Conservation (phyloP, 2,797 vertebrate species). For the Clarias fuscus region DNA sequence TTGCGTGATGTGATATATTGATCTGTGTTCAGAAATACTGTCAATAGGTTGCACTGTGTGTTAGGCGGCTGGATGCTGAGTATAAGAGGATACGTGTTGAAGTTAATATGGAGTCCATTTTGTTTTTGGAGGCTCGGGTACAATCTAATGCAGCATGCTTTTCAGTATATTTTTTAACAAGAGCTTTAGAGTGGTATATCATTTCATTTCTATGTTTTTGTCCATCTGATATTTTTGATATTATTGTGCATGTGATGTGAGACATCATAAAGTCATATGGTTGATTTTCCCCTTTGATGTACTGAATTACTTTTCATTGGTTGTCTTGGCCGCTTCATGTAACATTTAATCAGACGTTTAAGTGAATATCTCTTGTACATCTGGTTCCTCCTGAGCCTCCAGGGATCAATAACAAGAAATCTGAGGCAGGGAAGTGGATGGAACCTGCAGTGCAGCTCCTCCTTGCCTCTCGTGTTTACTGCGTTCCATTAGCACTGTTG, state of each 20-base stretch:
- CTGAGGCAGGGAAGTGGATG: slow-evolving; percentile 8
- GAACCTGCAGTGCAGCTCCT: slow-evolving; percentile 20
- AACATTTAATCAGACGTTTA: not conserved
- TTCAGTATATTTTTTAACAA: not conserved
- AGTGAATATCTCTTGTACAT: not conserved
- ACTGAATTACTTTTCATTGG: not conserved
- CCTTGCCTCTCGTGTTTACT: slow-evolving; percentile 35
- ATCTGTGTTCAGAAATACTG: no score
- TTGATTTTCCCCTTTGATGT: no score
- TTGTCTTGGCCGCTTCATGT: not conserved
- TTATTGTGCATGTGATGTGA: not conserved
- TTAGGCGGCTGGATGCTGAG: no score
- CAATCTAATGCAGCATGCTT: no score
- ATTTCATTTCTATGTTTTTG: not conserved
- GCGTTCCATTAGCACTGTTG: slow-evolving; percentile 48
- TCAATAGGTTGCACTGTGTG: no score
- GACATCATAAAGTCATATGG: not conserved
- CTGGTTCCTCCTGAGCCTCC: not conserved
- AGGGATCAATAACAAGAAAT: not conserved
- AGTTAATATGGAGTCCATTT: no score
- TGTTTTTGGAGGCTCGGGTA: no score
- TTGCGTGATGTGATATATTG: no score
- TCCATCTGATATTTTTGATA: not conserved
- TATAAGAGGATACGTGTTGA: no score
- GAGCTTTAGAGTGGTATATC: not conserved